Evolutionary conservation across 1,140 invertebrate species (phyloP), one percentile per base, ranked within the genome.

Genomic region (Drosophila teissieri): DNA sequence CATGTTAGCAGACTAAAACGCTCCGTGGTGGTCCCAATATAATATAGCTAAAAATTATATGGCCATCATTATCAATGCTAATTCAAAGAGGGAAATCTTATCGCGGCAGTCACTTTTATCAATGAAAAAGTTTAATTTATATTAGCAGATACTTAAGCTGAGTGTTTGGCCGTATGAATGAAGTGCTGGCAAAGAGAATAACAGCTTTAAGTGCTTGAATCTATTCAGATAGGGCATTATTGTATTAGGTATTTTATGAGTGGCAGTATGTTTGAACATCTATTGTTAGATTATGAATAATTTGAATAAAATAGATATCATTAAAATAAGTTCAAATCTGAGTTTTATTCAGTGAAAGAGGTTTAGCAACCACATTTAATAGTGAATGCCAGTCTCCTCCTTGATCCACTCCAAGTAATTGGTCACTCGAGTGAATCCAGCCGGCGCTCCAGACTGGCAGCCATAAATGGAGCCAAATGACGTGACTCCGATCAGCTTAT

Each of bases 401-500:
- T 90, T 92, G 61, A 95, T 94, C 94, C 94, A 95, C 58, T 92
- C 73, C 12, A 94, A 65, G 64, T 93, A 93, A 12, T 74, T 67
- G 60, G 93, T 93, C n/a, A 94, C 93, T 24, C 94, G 92, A 0
- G 93, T 93, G 73, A 94, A 95, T 0, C 94, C 94, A 15, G 93
- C 93, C 0, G 94, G 94, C 17, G 85, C 61, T 15, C 93, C 92
- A 57, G 86, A 80, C 37, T 93, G 93, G 78, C 94, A 95, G 3
- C 94, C 94, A 8, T 68, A 86, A 2, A 39, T 53, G 24, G 92
- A 80, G 1, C 93, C 92, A 67, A 94, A 94, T 15, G 93, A 93
- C 2, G 93, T 92, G 6, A 94, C 92, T 14, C 94, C 94, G 14
- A 94, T 91, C 91, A 85, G 42, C 46, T 62, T 69, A 2, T 39